These are phyloP conservation scores for Neria commutata DNA, from an alignment of 2,888 invertebrate species.

Conservation along the genomic window DNA sequence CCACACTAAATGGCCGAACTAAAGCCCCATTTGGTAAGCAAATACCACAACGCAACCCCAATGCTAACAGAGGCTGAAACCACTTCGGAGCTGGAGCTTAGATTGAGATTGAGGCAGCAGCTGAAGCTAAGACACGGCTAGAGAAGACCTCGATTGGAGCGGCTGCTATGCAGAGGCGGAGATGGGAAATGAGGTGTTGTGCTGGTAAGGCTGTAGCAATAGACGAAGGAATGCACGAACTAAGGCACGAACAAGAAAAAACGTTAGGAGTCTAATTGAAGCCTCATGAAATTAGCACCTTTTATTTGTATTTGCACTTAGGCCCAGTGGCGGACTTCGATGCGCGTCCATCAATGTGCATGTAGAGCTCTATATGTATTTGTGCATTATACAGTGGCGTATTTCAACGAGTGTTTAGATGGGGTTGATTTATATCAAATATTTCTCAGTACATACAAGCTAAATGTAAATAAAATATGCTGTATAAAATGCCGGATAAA, in stretches of 20 bases:
- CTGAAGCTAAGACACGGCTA: too few relatives aligned
- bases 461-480: too few relatives aligned
- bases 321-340: conserved; percentile 20
- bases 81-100: too few relatives aligned
- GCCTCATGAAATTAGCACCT: conserved; percentile 59
- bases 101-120: too few relatives aligned
- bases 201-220: neutral
- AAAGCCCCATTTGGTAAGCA: neutral
- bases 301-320: conserved; percentile 49
- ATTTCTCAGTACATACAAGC: too few relatives aligned
- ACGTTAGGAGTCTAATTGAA: conserved; percentile 48
- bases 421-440: conserved; percentile 23
- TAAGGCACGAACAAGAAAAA: too few relatives aligned
- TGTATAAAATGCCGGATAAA: too few relatives aligned
- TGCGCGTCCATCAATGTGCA: conserved; percentile 8
- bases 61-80: too few relatives aligned
- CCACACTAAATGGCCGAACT: neutral
- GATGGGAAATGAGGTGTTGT: too few relatives aligned
- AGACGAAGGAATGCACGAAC: too few relatives aligned
- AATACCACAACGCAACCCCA: neutral
- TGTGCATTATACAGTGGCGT: conserved; percentile 17
- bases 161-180: too few relatives aligned
- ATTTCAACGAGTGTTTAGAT: conserved; percentile 26
- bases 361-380: neutral
- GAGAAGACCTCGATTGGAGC: too few relatives aligned